Base-by-base conservation (phyloP, 2,888 invertebrate genomes). In the Tuta absoluta region DNA sequence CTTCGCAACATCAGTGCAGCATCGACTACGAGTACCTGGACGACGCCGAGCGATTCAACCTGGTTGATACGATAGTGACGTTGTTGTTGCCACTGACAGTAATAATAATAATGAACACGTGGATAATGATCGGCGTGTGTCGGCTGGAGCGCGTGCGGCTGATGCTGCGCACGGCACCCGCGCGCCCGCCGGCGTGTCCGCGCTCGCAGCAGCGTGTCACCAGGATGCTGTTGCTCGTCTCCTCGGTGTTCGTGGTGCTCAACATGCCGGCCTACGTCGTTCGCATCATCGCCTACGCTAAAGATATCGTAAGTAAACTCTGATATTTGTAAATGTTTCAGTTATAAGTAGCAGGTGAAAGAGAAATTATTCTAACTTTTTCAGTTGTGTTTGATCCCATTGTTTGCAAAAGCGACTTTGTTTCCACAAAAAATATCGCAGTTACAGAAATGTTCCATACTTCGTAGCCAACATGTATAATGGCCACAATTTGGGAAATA, bases 141-240 rank as follows among this genome's bases (percentile, higher is more conserved):
- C 92, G 92, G 61, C 85, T 95, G 70, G 93, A 91, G 49, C 85
- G 86, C 12, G 84, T 86, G 5, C 84, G 92, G 23, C 81, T 85
- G 3, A 81, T 81, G 19, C 77, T 92, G 68, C 63, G 59, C 69
- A 68, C 48, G 66, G 38, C 66, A 70, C 11, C 64, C 66, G 24
- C 68, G 7, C 66, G 73, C n/a, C 64, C 82, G 66, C 78, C 83
- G 66, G 79, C 80, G 28, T 81, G 84, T 19, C 87, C 86, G 63
- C 89, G 89, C 59, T 92, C 94, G 0, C 95, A 95, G 77, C 92
- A 94, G 23, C 94, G 94, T 76, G 93, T 97, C 68, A 97, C 96
- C 45, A 94, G 95, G 77, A 97, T 97, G 96, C 89, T 97, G 65
- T 93, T 97, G 28, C 91, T 96, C 63, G 96, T 97, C 0, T 97